These are phyloP conservation scores for Dromiciops gliroides DNA, from an alignment of 2,113 vertebrate genomes.

Conservation along the genomic window DNA sequence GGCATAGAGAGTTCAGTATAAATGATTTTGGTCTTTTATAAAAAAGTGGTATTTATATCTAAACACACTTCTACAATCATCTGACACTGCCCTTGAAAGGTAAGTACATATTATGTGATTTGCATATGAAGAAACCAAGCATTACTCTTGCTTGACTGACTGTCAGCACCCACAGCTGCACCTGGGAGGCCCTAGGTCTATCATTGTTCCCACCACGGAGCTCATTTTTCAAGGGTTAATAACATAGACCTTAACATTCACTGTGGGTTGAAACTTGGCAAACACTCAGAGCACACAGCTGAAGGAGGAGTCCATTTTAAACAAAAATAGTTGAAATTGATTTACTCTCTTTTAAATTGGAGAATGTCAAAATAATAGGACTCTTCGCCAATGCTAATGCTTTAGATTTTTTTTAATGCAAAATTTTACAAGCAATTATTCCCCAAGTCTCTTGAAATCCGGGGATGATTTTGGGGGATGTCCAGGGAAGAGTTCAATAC, in stretches of 20 bases:
- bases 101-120: slow-evolving; percentile 70
- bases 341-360: slow-evolving; percentile 76
- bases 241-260: slow-evolving; percentile 69
- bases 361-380: slow-evolving; percentile 63
- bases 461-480: slow-evolving; percentile 11
- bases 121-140: slow-evolving; percentile 77
- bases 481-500: slow-evolving; percentile 49
- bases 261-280: slow-evolving; percentile 69
- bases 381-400: slow-evolving; percentile 60
- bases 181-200: slow-evolving; percentile 63
- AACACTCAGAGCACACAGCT: slow-evolving; percentile 59
- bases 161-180: slow-evolving; percentile 66
- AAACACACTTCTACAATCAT: slow-evolving; percentile 72
- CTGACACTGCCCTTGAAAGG: slow-evolving; percentile 76
- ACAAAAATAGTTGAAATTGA: slow-evolving; percentile 79
- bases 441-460: background rate
- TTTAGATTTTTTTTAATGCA: slow-evolving; percentile 52
- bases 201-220: slow-evolving; percentile 68
- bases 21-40: slow-evolving; percentile 72
- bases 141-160: slow-evolving; percentile 78
- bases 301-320: slow-evolving; percentile 67
- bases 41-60: slow-evolving; percentile 74
- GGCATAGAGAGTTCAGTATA: slow-evolving; percentile 65
- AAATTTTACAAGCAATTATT: slow-evolving; percentile 59
- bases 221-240: slow-evolving; percentile 71